Evolutionary conservation across 2,888 invertebrate genomes (phyloP).

Genomic region (Drosophila formosana): DNA sequence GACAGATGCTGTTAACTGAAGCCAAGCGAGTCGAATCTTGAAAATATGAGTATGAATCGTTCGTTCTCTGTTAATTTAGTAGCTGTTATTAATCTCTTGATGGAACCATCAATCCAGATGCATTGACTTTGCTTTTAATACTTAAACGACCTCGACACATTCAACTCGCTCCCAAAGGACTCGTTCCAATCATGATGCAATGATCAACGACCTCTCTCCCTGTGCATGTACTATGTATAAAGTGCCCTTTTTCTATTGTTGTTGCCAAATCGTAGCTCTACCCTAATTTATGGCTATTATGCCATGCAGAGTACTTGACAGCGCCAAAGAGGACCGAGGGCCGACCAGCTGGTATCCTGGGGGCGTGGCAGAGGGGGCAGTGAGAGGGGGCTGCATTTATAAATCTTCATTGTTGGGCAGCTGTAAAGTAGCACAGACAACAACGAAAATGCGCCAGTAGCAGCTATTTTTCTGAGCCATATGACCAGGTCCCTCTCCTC

Average conservation of each 20-base stretch:
- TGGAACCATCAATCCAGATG: conserved; percentile 11
- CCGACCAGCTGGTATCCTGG: conserved; percentile 38
- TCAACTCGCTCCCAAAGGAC: conserved; percentile 4
- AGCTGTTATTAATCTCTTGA: not conserved
- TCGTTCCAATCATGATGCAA: conserved; percentile 54
- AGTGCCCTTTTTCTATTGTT: conserved; percentile 57
- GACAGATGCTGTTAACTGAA: too few relatives aligned
- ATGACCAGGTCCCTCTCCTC: conserved; percentile 41
- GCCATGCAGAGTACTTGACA: conserved; percentile 66
- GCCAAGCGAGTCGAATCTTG: too few relatives aligned
- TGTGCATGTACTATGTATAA: conserved; percentile 5
- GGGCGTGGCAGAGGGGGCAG: conserved; percentile 13
- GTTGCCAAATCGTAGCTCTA: conserved; percentile 69
- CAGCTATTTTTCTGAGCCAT: conserved; percentile 58
- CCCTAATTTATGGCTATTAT: conserved; percentile 77
- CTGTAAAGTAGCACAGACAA: conserved; percentile 79
- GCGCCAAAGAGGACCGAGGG: conserved; percentile 25
- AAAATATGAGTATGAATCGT: not conserved
- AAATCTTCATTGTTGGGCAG: conserved; percentile 77
- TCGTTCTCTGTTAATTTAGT: not conserved
- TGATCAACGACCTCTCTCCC: conserved; percentile 52
- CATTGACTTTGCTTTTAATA: conserved; percentile 17
- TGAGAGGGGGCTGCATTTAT: conserved; percentile 55
- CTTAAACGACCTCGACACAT: conserved; percentile 31
- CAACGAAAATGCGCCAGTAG: conserved; percentile 64